phyloP scores from a whole-genome alignment of 2,888 invertebrate genomes.

The Mechanitis mazaeus region DNA sequence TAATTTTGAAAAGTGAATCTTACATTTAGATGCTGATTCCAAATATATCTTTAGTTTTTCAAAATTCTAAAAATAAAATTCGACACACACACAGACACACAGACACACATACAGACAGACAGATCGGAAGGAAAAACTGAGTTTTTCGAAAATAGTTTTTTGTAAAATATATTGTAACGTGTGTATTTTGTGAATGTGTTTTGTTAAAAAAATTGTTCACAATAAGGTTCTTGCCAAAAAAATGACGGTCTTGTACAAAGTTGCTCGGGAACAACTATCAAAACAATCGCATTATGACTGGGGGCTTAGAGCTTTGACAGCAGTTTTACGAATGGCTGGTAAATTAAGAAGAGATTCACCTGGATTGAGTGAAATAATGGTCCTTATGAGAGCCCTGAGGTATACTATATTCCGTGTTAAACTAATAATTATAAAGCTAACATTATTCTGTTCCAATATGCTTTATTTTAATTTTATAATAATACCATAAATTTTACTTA shows the following conservation, averaged over 20 bases:
- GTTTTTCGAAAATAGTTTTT: too few species aligned
- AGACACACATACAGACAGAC: too few species aligned
- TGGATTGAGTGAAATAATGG: conserved; percentile 88
- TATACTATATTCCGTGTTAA: conserved; percentile 27
- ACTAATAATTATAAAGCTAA: background rate
- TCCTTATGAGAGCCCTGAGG: conserved; percentile 91
- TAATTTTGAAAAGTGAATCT: too few species aligned
- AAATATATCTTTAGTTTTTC: too few species aligned
- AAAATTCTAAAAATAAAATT: too few species aligned
- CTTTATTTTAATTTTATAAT: conserved; percentile 8
- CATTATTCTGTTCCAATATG: background rate
- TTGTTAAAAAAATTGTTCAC: background rate
- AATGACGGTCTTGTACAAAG: conserved; percentile 93
- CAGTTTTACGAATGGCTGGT: conserved; percentile 94
- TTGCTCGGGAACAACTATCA: conserved; percentile 91
- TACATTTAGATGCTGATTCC: too few species aligned
- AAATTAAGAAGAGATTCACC: conserved; percentile 87
- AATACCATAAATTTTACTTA: conserved; percentile 4
- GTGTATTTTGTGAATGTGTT: background rate
- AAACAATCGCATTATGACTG: conserved; percentile 97
- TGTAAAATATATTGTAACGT: too few species aligned
- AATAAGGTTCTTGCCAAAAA: conserved; percentile 87
- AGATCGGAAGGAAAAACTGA: too few species aligned
- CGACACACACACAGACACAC: too few species aligned
- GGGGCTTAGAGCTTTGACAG: conserved; percentile 93